Evolutionary conservation across 2,113 vertebrate genomes (phyloP), one percentile per base, ranked within the genome.

Genomic region (Psittacus erithacus): DNA sequence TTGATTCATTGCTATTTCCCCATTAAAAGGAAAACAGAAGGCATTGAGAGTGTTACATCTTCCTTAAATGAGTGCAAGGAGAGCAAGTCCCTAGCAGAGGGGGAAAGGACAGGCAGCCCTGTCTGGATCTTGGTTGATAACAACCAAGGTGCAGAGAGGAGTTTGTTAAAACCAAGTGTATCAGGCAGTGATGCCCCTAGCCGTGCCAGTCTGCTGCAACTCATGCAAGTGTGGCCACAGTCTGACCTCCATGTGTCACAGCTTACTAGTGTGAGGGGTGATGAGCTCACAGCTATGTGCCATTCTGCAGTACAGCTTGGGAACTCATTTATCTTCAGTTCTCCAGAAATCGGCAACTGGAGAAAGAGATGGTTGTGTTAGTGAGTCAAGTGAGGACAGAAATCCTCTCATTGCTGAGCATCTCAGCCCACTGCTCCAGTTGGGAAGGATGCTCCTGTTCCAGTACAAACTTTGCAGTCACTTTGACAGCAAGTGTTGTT

Each of bases 261-360:
- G 1, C 47, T 43, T 8, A 24, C 39, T 31, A 6, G 1, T 2
- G 41, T 9, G 52, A 60, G 68, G 49, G 39, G 23, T 24, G 27
- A 47, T 0, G 3, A 39, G 68, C 52, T 77, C 47, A 19, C 13
- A 33, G 28, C 63, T 15, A 2, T 5, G 3, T 47, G 35, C 73
- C 8, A 5, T 49, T 60, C 76, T 35, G 16, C 53, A 67, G 3
- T 31, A 59, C 41, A 38, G 17, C 1, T 0, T 4, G 63, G 39
- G 15, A 38, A 23, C 17, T 35, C n/a, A 8, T 27, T 75, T 70
- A 5, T 50, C 57, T 63, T 55, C 77, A 47, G 29, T 55, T 39
- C 19, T 35, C 65, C 69, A 29, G 29, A 55, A 39, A 27, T 0
- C 73, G 13, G 59, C 33, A 69, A 35, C 27, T 14, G 44, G 41